Evolutionary conservation across 1,140 invertebrate species (phyloP), one percentile per base, ranked within the genome.

Genomic region (Archivesica marissinica): DNA sequence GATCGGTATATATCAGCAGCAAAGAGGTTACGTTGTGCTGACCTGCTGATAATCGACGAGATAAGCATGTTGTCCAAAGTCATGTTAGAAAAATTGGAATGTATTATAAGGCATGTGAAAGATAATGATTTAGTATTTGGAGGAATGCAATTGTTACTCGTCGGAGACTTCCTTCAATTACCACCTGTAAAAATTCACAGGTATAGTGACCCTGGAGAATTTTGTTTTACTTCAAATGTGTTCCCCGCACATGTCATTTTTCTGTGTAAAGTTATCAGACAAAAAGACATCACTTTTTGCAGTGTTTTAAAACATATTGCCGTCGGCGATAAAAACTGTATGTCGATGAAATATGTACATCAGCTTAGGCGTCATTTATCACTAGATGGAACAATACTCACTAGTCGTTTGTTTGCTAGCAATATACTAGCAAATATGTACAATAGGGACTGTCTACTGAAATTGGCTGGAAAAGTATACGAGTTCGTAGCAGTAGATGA

Each of bases 361-460:
- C 0, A 56, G 2, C 56, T 81, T 38, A 54, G 41, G 35, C 70
- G 79, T 35, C 64, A 64, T 9, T 56, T 81, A 38, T 54, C 44
- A 35, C 9, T 17, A 4, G 15, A 6, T 11, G 44, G 23, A 0
- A 6, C 7, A 25, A 44, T 47, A 11, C 54, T n/a, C 13, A 39
- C 25, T 33, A 25, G 76, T n/a, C n/a, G n/a, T 44, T 41, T 76
- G 7, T 66, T 85, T 64, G 35, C 74, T 75, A 25, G 20, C 11
- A 81, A 81, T 39, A 54, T 81, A 33, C 28, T 70, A 13, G 47
- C 66, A 23, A 44, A 81, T 30, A 70, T 72, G 0, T 81, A 70
- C 38, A 81, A 81, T 38, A 68, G 79, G 28, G 79, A 81, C 50
- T 81, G 79, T 38, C 50, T 81, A 52, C 20, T 81, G 41, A 72